Conservation (phyloP, 2,113 vertebrate species). For the Campylomormyrus numenius region DNA sequence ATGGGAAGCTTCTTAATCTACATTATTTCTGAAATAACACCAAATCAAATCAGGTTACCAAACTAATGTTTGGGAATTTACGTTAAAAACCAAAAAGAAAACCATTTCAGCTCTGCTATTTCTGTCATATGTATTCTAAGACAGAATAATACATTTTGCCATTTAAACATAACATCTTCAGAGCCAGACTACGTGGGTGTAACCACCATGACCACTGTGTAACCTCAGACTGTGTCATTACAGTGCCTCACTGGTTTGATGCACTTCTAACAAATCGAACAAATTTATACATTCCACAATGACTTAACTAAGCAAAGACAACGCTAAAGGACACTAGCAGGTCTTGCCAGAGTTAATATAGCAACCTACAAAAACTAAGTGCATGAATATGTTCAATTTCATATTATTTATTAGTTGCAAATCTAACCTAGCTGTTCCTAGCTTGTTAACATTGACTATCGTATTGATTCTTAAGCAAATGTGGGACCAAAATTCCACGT, state of each 20-base stretch:
- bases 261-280: neutral
- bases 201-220: neutral
- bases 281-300: neutral
- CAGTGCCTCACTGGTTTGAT: neutral
- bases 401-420: neutral
- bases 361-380: neutral
- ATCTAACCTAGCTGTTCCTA: neutral
- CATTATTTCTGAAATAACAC: constrained; percentile 5
- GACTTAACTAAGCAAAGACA: neutral
- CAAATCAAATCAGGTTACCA: neutral
- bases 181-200: neutral
- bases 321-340: neutral
- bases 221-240: neutral
- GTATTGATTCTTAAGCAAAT: neutral
- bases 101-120: neutral
- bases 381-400: neutral
- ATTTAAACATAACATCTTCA: neutral
- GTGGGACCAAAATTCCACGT: neutral
- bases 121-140: neutral
- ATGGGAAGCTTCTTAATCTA: neutral
- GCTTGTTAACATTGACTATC: neutral
- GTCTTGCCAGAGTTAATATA: neutral
- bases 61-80: neutral
- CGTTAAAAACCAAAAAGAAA: neutral
- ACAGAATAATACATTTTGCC: neutral